These are phyloP conservation scores for Drosophila bocqueti DNA, from an alignment of 1,140 invertebrate genomes.

Conservation along the genomic window DNA sequence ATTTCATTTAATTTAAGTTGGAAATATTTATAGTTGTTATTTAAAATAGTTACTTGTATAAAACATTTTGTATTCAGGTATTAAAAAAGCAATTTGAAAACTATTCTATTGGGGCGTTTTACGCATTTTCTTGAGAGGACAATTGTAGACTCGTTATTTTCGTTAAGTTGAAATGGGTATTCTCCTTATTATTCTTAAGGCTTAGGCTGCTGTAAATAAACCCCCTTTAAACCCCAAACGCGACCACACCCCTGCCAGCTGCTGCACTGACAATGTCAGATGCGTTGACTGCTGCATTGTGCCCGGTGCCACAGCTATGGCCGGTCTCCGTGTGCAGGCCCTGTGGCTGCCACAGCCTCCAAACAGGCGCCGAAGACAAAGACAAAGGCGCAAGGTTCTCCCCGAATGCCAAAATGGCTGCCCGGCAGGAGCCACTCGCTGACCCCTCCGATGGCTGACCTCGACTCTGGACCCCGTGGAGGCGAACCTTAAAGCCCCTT, in stretches of 20 bases:
- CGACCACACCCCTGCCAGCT: conserved; percentile 2
- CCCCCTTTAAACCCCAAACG: not conserved
- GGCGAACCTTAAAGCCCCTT: conserved; percentile 50
- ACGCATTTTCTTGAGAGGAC: too few relatives aligned
- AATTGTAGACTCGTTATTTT: too few relatives aligned
- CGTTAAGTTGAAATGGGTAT: not conserved
- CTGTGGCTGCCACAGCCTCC: conserved; percentile 39
- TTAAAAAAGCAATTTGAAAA: too few relatives aligned
- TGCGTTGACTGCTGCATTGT: conserved; percentile 69
- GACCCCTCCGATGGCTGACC: conserved; percentile 24
- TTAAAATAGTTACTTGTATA: too few relatives aligned
- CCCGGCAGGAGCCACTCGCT: conserved; percentile 35
- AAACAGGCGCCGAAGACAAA: conserved; percentile 63
- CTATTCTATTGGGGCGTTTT: too few relatives aligned
- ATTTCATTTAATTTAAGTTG: not conserved
- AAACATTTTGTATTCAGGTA: too few relatives aligned
- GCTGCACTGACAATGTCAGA: conserved; percentile 68
- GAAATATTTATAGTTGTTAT: not conserved
- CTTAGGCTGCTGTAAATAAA: not conserved
- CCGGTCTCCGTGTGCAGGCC: conserved; percentile 20
- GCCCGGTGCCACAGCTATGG: conserved; percentile 41
- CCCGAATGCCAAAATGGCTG: conserved; percentile 72
- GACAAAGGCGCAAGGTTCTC: conserved; percentile 65
- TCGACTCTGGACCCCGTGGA: conserved; percentile 45
- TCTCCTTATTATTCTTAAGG: too few relatives aligned